A percentile compares a stretch with the other conserved stretches of the same genome.
Conservation (phyloP, 2,113 vertebrate genomes). For the western clawed frog (Xenopus tropicalis) region UCB_Xtro_10.0 CM004451.2:71575501-71576000, state of each 20-base stretch:
- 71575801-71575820: slow-evolving; percentile 3
- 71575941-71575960: too few species aligned
- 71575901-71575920: background rate
- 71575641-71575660: background rate
- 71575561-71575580: too few species aligned
- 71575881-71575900: background rate
- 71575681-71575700: background rate
- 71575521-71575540: too few species aligned
- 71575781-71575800: background rate
- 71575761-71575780: background rate
- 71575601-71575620: too few species aligned
- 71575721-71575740: background rate
- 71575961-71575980: too few species aligned
- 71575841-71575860: background rate
- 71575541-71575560: too few species aligned
- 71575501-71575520: too few species aligned
- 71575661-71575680: background rate
- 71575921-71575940: too few species aligned
- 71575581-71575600: too few species aligned
- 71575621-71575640: too few species aligned
- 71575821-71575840: background rate
- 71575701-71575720: background rate
- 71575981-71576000: too few species aligned
- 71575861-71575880: slow-evolving; percentile 1
- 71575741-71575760: background rate